Evolutionary conservation across 1,140 invertebrate species (phyloP).

Genomic region (Macrotrachela quadricornifera): DNA sequence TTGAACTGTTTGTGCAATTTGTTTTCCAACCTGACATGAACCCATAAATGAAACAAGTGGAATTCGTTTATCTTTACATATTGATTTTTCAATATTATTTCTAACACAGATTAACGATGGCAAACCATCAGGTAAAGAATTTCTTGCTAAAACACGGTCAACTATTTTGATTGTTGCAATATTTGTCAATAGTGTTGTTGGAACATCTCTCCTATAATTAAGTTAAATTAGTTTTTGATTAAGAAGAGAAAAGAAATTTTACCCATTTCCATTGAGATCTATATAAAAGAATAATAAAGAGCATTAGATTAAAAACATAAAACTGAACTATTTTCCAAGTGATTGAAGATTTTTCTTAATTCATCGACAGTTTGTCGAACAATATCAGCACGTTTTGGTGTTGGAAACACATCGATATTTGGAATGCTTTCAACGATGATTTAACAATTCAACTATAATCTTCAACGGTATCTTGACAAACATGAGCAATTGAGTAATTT

Average conservation of each 20-base stretch:
- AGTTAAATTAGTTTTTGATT: no score
- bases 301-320: neutral
- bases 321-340: constrained; percentile 55
- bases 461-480: constrained; percentile 25
- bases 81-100: constrained; percentile 54
- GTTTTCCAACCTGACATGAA: constrained; percentile 46
- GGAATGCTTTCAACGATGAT: constrained; percentile 2
- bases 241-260: constrained; percentile 20
- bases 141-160: constrained; percentile 37
- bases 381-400: constrained; percentile 72
- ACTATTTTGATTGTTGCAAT: constrained; percentile 62
- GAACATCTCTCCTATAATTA: constrained; percentile 90
- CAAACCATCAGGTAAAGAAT: constrained; percentile 68
- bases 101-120: constrained; percentile 66
- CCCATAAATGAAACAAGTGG: constrained; percentile 85
- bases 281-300: neutral
- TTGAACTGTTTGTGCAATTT: constrained; percentile 68
- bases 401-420: constrained; percentile 54
- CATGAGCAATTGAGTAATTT: constrained; percentile 64
- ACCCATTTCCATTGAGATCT: constrained; percentile 28
- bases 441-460: constrained; percentile 5
- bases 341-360: constrained; percentile 58
- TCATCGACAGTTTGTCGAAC: constrained; percentile 84
- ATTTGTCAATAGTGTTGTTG: constrained; percentile 65
- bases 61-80: constrained; percentile 55